Conservation (phyloP, 2,888 invertebrate species). For the Eupithecia subfuscata region DNA sequence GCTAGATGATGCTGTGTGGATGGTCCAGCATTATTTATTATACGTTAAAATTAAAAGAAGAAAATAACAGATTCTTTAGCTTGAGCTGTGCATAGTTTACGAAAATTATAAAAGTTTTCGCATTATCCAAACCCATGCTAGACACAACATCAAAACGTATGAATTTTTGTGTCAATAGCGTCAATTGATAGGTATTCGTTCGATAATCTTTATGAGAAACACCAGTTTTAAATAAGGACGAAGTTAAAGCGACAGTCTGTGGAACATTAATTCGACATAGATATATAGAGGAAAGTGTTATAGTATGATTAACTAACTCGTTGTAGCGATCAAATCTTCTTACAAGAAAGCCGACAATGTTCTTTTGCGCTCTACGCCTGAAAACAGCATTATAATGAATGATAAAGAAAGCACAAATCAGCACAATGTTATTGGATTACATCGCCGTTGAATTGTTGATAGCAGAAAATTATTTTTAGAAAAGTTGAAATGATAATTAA, state of each 20-base stretch:
- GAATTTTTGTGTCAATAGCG: background rate
- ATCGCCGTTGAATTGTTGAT: constrained; percentile 24
- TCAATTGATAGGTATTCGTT: background rate
- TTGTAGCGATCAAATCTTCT: constrained; percentile 51
- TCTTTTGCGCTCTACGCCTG: constrained; percentile 49
- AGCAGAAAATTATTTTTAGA: constrained; percentile 23
- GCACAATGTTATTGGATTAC: constrained; percentile 54
- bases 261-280: background rate
- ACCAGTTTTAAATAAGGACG: background rate
- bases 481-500: constrained; percentile 29
- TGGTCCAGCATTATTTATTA: background rate
- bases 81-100: background rate
- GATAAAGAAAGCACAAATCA: constrained; percentile 46
- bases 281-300: constrained; percentile 7
- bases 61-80: background rate
- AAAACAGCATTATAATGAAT: constrained; percentile 52
- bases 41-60: background rate
- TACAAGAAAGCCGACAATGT: constrained; percentile 52
- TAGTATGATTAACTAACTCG: constrained; percentile 49
- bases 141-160: background rate
- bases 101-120: background rate
- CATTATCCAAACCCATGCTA: background rate
- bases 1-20: too few species aligned
- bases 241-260: background rate
- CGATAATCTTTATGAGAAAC: background rate